Conservation (phyloP, 2,797 vertebrate genomes). For the Protosalanx chinensis region DNA sequence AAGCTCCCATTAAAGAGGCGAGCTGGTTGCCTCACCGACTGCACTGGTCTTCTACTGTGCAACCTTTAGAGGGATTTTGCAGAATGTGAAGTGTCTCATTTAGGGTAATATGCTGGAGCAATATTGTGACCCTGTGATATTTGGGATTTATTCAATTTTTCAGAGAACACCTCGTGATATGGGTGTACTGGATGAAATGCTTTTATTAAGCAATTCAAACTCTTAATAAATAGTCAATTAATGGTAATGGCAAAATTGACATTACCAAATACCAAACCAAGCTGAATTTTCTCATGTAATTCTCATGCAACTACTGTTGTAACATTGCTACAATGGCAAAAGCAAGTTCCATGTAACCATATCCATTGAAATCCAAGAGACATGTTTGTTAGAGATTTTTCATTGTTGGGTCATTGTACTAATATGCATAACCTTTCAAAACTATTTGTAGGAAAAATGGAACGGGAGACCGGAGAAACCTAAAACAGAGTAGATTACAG, state of each 20-base stretch:
- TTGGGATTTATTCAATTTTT: not conserved
- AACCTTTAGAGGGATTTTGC: not conserved
- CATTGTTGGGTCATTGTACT: conserved; percentile 13
- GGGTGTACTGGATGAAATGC: no score
- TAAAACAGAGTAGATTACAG: not conserved
- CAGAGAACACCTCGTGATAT: no score
- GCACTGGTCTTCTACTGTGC: conserved; percentile 11
- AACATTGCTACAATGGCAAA: no score
- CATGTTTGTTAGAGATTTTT: conserved; percentile 4
- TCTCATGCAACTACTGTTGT: no score
- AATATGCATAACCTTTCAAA: conserved; percentile 4
- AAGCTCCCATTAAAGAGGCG: conserved; percentile 27
- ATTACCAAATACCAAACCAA: no score
- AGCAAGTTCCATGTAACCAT: no score
- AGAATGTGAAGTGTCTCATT: not conserved
- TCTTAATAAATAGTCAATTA: no score
- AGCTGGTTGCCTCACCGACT: conserved; percentile 7
- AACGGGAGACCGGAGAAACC: no score
- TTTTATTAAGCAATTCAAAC: no score
- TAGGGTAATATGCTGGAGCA: not conserved
- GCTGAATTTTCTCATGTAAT: no score
- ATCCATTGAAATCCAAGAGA: no score
- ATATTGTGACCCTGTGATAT: not conserved
- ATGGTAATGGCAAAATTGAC: no score
- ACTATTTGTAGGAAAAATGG: not conserved